Conservation (phyloP, 1,140 invertebrate species). For the Cephus cinctus region DNA sequence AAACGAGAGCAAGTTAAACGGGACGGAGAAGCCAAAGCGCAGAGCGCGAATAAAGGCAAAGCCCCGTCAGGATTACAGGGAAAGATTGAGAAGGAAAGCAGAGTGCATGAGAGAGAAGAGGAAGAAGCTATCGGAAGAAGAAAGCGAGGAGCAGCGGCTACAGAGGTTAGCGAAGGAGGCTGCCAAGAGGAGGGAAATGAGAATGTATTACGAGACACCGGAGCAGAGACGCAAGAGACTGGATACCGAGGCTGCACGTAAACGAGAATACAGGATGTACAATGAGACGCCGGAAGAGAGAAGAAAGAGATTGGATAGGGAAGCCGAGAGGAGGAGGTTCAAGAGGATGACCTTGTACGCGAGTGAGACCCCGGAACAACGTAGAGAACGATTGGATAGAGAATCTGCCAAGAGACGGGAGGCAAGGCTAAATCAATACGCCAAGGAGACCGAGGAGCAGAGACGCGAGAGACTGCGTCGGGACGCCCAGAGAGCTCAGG, state of each 20-base stretch:
- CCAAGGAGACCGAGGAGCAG: conserved; percentile 39
- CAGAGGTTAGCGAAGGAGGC: conserved; percentile 31
- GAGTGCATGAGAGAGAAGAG: conserved; percentile 38
- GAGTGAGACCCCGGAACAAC: conserved; percentile 37
- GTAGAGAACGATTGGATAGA: conserved; percentile 35
- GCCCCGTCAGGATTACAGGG: conserved; percentile 21
- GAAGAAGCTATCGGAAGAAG: conserved; percentile 31
- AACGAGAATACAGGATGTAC: conserved; percentile 41
- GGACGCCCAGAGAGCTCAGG: conserved; percentile 38
- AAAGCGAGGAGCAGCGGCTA: conserved; percentile 28
- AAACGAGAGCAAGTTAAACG: conserved; percentile 1
- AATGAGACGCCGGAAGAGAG: conserved; percentile 42
- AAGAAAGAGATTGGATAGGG: conserved; percentile 37
- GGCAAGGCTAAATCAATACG: conserved; percentile 38
- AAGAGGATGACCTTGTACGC: conserved; percentile 39
- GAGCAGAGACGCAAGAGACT: conserved; percentile 40
- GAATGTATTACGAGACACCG: conserved; percentile 40
- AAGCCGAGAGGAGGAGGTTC: conserved; percentile 37
- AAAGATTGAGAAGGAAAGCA: conserved; percentile 29
- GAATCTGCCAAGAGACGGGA: conserved; percentile 39
- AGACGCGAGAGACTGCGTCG: conserved; percentile 36
- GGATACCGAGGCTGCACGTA: conserved; percentile 38
- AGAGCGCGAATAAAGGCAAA: conserved; percentile 13
- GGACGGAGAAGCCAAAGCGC: conserved; percentile 14
- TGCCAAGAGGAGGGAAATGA: conserved; percentile 35